These are phyloP conservation scores for Pogonophryne albipinna DNA, from an alignment of 2,797 vertebrate genomes.

Conservation along the genomic window DNA sequence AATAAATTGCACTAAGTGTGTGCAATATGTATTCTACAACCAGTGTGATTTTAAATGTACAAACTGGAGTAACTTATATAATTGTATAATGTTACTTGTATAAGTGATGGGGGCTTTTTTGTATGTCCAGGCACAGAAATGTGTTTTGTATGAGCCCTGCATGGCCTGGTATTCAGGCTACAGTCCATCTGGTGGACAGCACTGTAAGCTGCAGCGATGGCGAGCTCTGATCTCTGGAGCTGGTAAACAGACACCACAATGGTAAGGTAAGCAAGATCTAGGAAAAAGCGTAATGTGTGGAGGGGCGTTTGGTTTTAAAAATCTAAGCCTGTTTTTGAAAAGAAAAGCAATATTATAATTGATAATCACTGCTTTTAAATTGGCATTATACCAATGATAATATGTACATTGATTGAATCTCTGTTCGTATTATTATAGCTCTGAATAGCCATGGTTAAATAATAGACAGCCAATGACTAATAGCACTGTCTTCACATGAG, in stretches of 20 bases:
- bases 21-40: not conserved
- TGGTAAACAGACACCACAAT: constrained; percentile 29
- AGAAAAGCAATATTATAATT: not conserved
- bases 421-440: not conserved
- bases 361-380: not conserved
- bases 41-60: constrained; percentile 1
- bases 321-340: not conserved
- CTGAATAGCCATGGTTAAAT: constrained; percentile 29
- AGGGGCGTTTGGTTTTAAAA: too few relatives aligned
- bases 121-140: not conserved
- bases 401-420: not conserved
- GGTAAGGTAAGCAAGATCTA: constrained; percentile 19
- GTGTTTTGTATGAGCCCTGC: constrained; percentile 22
- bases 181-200: constrained; percentile 57
- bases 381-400: not conserved
- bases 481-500: constrained; percentile 48
- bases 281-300: not conserved
- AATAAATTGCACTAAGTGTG: constrained; percentile 27
- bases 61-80: not conserved
- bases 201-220: constrained; percentile 33
- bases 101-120: not conserved
- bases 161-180: constrained; percentile 25
- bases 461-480: constrained; percentile 49
- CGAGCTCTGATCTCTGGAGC: constrained; percentile 47
- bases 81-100: not conserved